Base-by-base conservation (phyloP, 2,797 vertebrate species). In the Sebastiscus albofasciatus region DNA sequence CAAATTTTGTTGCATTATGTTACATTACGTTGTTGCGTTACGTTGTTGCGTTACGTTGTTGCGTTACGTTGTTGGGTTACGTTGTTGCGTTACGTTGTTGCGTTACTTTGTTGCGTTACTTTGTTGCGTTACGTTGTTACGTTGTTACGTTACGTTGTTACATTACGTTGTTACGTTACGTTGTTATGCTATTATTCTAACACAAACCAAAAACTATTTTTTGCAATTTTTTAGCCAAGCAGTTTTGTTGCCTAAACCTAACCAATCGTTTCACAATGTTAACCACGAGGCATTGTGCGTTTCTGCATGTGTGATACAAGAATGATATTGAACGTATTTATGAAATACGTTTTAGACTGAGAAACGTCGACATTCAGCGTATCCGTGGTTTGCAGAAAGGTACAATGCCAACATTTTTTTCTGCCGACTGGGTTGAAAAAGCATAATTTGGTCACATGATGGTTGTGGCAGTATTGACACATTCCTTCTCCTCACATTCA, bases 31-130 rank as follows among this genome's bases (percentile, higher is more conserved):
- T 39, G 36, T 39, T 39, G 4, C 36, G 5, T 16, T 42, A 42
- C 6, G 1, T 49, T 46, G 42, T 46, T 46, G 6, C 16, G 16
- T 46, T 46, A 46, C 42, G 0, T 46, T 46, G 42, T 18, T 16
- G 13, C 6, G 16, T 46, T 46, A 46, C 42, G 0, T 42, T 42
- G 14, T 16, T 42, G 6, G 1, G 39, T 42, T 16, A 42, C 39
- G 0, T 42, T 46, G 39, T 18, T 16, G 4, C 36, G 5, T 39
- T 39, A 39, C 2, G 0, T 42, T 42, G 39, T 16, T 42, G 6
- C 5, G 13, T 42, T 42, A 14, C 0, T 0, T 14, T 14, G 36
- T 14, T 13, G 1, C 39, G 14, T 14, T 42, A 42, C 6, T 0
- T 16, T 16, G 16, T 46, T 46, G 2, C 14, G 6, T 46, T 18